Evolutionary conservation across 2,113 vertebrate species (phyloP), one percentile per base, ranked within the genome.

Genomic region (Pomatorhinus ruficollis): DNA sequence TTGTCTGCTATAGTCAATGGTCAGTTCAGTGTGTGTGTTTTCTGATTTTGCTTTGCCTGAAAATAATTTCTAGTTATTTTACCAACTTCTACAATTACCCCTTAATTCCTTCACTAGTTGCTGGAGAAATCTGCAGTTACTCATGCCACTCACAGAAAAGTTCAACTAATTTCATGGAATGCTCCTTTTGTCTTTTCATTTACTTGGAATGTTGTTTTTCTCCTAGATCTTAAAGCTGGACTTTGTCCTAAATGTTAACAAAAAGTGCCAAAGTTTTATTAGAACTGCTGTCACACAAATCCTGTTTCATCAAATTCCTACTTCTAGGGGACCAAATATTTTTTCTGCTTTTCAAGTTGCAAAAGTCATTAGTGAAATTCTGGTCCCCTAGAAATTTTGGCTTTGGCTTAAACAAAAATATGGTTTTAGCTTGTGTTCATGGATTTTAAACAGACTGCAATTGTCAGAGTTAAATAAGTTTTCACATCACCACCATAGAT

Each of bases 131-230:
- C 49, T 78, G 69, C 92, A 84, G 14, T 96, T 93, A 90, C 75
- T 87, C 75, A 83, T 78, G 92, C 65, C 90, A 56, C 79, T 93
- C 72, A 68, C 33, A 87, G 93, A 79, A 90, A 61, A 71, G 44
- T 60, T 92, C 85, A 68, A 80, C 76, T 92, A 61, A 95, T 94
- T 89, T 93, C 69, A 53, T 82, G 60, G 92, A 90, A 68, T 76
- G 28, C 19, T 96, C n/a, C 83, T 60, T 94, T 94, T 94, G 80
- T 90, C 80, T 84, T 92, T 81, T 75, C n/a, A 24, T 95, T 93
- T 81, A 31, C 52, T 87, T 76, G 37, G 37, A 92, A 93, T 75
- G 56, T 75, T 92, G 44, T 57, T 95, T 89, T 96, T 57, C 60
- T 90, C 40, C 37, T 57, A 15, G 64, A 45, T 81, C 27, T 42